A percentile compares a stretch with the other conserved stretches of the same genome.
Conservation (phyloP, 2,113 vertebrate species). For the Addax nasomaculatus region DNA sequence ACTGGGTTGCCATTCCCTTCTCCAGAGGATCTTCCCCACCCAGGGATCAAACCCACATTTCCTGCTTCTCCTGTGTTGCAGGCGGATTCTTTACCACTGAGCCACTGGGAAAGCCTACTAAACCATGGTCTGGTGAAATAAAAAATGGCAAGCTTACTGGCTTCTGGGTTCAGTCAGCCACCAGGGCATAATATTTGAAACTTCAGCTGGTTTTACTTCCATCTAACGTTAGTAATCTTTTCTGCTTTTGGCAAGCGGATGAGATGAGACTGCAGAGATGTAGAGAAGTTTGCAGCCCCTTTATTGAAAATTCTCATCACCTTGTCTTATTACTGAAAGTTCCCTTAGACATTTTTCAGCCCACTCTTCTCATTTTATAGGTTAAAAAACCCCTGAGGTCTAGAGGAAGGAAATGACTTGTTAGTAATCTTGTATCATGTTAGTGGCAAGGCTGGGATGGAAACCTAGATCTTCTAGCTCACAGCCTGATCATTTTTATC, state of each 20-base stretch:
- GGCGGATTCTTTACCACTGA: neutral
- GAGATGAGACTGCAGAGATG: neutral
- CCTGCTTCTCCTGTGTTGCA: neutral
- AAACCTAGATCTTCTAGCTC: neutral
- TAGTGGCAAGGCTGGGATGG: neutral
- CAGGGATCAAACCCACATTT: neutral
- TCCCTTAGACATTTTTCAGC: neutral
- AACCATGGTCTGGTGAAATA: neutral
- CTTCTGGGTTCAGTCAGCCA: neutral
- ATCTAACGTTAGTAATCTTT: neutral
- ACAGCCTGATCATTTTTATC: neutral
- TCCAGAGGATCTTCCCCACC: neutral
- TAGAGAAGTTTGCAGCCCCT: neutral
- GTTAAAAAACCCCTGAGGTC: neutral
- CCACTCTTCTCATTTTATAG: neutral
- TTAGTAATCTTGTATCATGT: neutral
- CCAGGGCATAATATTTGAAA: neutral
- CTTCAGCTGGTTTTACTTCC: constrained; percentile 29
- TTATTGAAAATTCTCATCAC: neutral
- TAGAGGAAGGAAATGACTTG: neutral
- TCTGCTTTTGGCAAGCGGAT: constrained; percentile 22
- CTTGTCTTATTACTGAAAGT: neutral
- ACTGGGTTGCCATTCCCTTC: neutral
- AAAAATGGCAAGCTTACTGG: neutral
- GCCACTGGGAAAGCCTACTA: neutral